A percentile compares a stretch with the other conserved stretches of the same genome.
Conservation (phyloP, 2,888 invertebrate species). For the Caenorhabditis sp. region DNA sequence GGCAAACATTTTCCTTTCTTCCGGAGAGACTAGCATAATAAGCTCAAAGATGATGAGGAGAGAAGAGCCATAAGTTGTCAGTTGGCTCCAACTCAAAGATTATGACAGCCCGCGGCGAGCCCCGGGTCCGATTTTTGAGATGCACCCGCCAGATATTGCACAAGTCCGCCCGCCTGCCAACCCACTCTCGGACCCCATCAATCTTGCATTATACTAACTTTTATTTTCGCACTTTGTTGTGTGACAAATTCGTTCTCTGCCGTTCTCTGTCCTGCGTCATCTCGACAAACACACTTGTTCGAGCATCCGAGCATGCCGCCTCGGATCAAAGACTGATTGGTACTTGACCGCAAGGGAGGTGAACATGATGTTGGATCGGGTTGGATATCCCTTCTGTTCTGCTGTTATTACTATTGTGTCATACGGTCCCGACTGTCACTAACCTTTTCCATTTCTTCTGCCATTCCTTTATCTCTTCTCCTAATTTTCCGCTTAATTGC, state of each 20-base stretch:
- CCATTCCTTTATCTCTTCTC: neutral
- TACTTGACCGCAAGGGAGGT: conserved; percentile 28
- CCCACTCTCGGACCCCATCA: conserved; percentile 33
- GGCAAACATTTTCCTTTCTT: too few species aligned
- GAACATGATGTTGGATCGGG: conserved; percentile 27
- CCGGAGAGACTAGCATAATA: conserved; percentile 14
- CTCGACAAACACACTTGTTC: conserved; percentile 2
- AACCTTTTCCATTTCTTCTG: too few species aligned
- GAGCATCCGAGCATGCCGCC: neutral
- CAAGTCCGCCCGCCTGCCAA: neutral
- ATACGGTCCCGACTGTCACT: neutral
- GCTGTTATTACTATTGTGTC: neutral
- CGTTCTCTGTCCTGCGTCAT: neutral
- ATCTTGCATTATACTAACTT: conserved; percentile 56
- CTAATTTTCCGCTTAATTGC: conserved; percentile 43
- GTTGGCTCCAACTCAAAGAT: conserved; percentile 53
- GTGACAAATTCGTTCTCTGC: too few species aligned
- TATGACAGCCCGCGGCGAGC: conserved; percentile 31
- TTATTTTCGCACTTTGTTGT: conserved; percentile 47
- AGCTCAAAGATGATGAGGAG: conserved; percentile 28
- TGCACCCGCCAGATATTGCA: conserved; percentile 47
- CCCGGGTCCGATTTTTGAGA: conserved; percentile 31
- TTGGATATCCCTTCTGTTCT: neutral
- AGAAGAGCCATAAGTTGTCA: conserved; percentile 45
- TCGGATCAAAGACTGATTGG: conserved; percentile 49